Base-by-base conservation (phyloP, 1,140 invertebrate species). In the Tribolium madens region DNA sequence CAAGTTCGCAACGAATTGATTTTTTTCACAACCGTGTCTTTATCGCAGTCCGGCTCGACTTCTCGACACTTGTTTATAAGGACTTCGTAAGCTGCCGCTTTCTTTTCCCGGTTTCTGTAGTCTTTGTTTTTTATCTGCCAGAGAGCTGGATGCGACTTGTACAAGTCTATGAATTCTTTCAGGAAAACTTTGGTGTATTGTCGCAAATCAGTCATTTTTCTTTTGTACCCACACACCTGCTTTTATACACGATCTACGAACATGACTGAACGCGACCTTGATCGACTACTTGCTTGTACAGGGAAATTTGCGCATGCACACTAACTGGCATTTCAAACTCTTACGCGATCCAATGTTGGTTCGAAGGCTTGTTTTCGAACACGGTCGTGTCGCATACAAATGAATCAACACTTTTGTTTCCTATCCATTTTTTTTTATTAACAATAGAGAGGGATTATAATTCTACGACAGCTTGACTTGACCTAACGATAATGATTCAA, bases 1-100 rank as follows among this genome's bases (percentile, higher is more conserved):
- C 78, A 80, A 4, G 82, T 84, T 7, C 84, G 75, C 12, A 85
- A 52, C 0, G 81, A 81, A 78, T 86, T 84, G 47, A 85, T 86
- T 74, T 85, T 85, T 48, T 80, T 79, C 42, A 82, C 81, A 0
- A 85, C 84, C 9, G 76, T 82, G n/a, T 84, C 80, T n/a, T 76
- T 81, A 13, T 75, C 78, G 0, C 84, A 84, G 0, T 74, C 6
- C 13, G 81, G 78, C 26, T 84, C 81, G 0, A 84, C 57, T 53
- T 84, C 79, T 17, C 79, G 68, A 18, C 80, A 72, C 73, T 85
- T 84, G 0, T 79, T 75, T 0, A 84, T 73, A 13, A 86, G 80
- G n/a, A 52, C n/a, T 46, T 75, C 73, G 31, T 75, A 75, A 21
- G 73, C 73, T 12, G 26, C 13, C 3, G 13, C 15, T 18, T 75